Base-by-base conservation (phyloP, 2,888 invertebrate species). In the Nomada fabriciana region DNA sequence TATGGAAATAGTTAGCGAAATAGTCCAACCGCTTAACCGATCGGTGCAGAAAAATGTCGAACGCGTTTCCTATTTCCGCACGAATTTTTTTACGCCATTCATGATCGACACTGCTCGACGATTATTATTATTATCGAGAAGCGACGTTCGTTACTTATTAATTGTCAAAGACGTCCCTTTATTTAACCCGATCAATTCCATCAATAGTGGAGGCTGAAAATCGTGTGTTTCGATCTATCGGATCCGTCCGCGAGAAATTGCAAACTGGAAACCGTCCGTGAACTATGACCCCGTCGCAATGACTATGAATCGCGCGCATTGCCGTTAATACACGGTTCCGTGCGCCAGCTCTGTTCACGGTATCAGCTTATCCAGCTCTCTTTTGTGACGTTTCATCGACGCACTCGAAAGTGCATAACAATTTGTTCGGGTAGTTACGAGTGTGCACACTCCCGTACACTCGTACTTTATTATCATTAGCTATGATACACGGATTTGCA, bases 281-380 rank as follows among this genome's bases (percentile, higher is more conserved):
- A 50, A 42, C 52, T 25, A 10, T 25, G 42, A 18, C 4, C 29
- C n/a, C 9, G 10, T 57, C 36, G n/a, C 36, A 36, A 53, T 36
- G 43, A 76, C 20, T 61, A 71, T 43, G 29, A 72, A 63, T 43
- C n/a, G 47, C 55, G 4, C 13, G n/a, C n/a, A n/a, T 11, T 15
- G 36, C 20, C 25, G 9, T 20, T 20, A 64, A 50, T 36, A 18
- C 23, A 13, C 42, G 42, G 13, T 25, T 2, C 25, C 25, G 25
- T 25, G 2, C 25, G 25, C 13, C 42, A 18, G 20, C 55, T 42
- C 43, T 7, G 61, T 13, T 47, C 13, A 13, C 47, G 52, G 13
- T 76, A 80, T 81, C 86, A 87, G 82, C 82, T 86, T 85, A 87
- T 89, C 89, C 84, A 86, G 86, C 87, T 86, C 88, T 71, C 83